phyloP scores from a whole-genome alignment of 2,888 invertebrate species.

The Bibio marci region DNA sequence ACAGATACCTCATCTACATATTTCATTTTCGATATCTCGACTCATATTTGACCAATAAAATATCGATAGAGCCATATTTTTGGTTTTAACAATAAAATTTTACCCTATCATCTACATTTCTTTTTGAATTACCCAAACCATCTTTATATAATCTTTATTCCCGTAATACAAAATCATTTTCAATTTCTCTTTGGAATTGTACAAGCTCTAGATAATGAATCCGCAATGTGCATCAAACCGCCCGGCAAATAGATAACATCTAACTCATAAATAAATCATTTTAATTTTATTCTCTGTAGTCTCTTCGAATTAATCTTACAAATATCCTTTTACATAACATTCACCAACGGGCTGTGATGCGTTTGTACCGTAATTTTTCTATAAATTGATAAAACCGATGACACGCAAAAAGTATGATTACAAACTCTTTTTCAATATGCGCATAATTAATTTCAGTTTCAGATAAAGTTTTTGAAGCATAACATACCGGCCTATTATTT shows the following conservation, averaged over 20 bases:
- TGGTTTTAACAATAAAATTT: too few relatives aligned
- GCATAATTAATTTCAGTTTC: slow-evolving; percentile 13
- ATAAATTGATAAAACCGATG: slow-evolving; percentile 12
- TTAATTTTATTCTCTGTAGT: slow-evolving; percentile 13
- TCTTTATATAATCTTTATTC: too few relatives aligned
- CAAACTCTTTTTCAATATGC: slow-evolving; percentile 13
- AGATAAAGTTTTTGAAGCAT: slow-evolving; percentile 14
- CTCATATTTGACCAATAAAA: too few relatives aligned
- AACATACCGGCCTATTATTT: slow-evolving; percentile 8
- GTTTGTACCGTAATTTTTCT: slow-evolving; percentile 9
- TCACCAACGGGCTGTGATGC: slow-evolving; percentile 12
- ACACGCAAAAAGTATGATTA: slow-evolving; percentile 9
- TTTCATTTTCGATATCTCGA: too few relatives aligned
- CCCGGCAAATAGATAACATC: slow-evolving; percentile 11
- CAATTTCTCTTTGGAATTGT: too few relatives aligned
- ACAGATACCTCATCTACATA: too few relatives aligned
- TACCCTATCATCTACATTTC: too few relatives aligned
- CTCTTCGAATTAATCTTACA: slow-evolving; percentile 9
- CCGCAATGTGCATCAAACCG: slow-evolving; percentile 5
- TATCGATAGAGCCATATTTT: too few relatives aligned
- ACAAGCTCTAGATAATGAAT: background rate
- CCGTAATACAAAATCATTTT: too few relatives aligned
- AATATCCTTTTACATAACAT: slow-evolving; percentile 12
- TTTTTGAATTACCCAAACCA: too few relatives aligned
- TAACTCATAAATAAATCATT: slow-evolving; percentile 12